Base-by-base conservation (phyloP, 2,888 invertebrate genomes). In the Lepidonotus clava region DNA sequence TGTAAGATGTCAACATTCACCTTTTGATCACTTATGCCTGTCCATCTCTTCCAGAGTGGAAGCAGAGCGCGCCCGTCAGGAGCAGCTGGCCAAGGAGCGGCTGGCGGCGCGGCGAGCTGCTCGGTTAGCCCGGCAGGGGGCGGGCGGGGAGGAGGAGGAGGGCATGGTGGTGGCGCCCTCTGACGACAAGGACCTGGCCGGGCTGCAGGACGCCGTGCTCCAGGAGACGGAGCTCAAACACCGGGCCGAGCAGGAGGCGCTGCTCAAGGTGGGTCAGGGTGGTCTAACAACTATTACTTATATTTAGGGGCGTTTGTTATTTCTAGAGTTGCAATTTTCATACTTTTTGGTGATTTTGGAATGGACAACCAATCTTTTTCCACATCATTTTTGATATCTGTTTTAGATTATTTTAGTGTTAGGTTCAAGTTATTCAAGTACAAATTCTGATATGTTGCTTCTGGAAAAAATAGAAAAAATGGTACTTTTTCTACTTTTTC, bases 221-320 rank as follows among this genome's bases (percentile, higher is more conserved):
- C 88, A 88, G 46, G 89, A 91, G 51, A 88, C 92, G 40, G 93
- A 93, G 85, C 87, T 87, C n/a, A 90, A 90, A 86, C 93, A 93
- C 77, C 86, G 87, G 40, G 83, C 90, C n/a, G 93, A 93, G 84
- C 87, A 91, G 41, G 89, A 91, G 34, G 66, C 90, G 14, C 87
- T 93, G 28, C 90, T 92, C 11, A 86, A 91, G 90, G 92, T 92
- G n/a, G n/a, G n/a, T n/a, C n/a, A n/a, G n/a, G n/a, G n/a, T n/a
- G n/a, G n/a, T n/a, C n/a, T n/a, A n/a, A n/a, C n/a, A n/a, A n/a
- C n/a, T n/a, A n/a, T n/a, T n/a, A n/a, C n/a, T n/a, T n/a, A n/a
- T n/a, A n/a, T n/a, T n/a, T n/a, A n/a, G n/a, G n/a, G n/a, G n/a
- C n/a, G n/a, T n/a, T n/a, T n/a, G n/a, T n/a, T n/a, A n/a, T n/a